A percentile compares a stretch with the other conserved stretches of the same genome.
These are phyloP conservation scores for Microdon myrmicae DNA, from an alignment of 2,888 invertebrate genomes.

Conservation along the genomic window DNA sequence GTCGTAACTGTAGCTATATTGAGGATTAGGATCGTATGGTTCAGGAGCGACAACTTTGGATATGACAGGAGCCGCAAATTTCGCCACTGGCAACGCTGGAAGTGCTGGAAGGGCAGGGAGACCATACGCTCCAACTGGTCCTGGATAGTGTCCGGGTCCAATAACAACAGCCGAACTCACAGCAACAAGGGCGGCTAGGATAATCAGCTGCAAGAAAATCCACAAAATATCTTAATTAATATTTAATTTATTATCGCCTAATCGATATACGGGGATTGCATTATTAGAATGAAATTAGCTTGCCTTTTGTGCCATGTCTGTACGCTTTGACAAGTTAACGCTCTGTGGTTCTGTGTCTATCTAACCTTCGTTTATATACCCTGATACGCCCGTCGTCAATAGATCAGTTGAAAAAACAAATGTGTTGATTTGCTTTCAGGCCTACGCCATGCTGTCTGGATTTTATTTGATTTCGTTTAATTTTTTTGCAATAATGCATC, in stretches of 20 bases:
- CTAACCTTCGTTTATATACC: conserved; percentile 51
- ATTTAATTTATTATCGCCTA: too few relatives aligned
- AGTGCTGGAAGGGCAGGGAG: conserved; percentile 56
- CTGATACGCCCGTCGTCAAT: conserved; percentile 47
- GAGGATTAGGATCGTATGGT: conserved; percentile 69
- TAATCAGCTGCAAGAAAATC: conserved; percentile 60
- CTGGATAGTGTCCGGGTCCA: conserved; percentile 58
- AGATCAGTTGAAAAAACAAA: conserved; percentile 47
- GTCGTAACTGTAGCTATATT: conserved; percentile 70
- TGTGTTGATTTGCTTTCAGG: conserved; percentile 47
- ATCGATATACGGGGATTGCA: neutral
- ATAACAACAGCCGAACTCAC: conserved; percentile 61
- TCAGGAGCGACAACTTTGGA: conserved; percentile 62
- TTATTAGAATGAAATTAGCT: conserved; percentile 34
- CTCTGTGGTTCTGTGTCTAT: conserved; percentile 62
- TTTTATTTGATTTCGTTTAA: too few relatives aligned
- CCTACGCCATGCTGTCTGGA: too few relatives aligned
- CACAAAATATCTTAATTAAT: too few relatives aligned
- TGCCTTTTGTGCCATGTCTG: conserved; percentile 65
- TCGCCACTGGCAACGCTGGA: too few relatives aligned
- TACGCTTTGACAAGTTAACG: conserved; percentile 63
- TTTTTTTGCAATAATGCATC: too few relatives aligned
- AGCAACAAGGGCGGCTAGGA: conserved; percentile 61
- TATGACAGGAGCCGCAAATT: conserved; percentile 55
- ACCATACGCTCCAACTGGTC: conserved; percentile 41